Conservation (phyloP, 2,797 vertebrate genomes). For the Acomys russatus region DNA sequence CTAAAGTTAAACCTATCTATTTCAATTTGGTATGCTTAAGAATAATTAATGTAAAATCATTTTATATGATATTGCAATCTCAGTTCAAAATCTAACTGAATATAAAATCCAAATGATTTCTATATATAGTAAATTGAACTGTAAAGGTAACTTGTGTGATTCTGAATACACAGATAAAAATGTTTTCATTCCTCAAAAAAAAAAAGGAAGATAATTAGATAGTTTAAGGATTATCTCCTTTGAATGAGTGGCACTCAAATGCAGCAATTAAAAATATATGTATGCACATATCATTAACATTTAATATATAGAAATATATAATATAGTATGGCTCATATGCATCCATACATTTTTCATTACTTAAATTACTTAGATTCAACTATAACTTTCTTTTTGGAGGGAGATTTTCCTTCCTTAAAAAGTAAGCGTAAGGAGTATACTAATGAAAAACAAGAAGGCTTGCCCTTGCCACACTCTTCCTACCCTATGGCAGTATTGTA, state of each 20-base stretch:
- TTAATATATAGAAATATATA: background rate
- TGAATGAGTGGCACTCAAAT: slow-evolving; percentile 39
- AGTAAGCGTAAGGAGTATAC: background rate
- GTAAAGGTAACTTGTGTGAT: too few relatives aligned
- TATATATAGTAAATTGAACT: too few relatives aligned
- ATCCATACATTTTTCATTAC: background rate
- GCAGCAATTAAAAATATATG: background rate
- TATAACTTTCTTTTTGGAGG: slow-evolving; percentile 13
- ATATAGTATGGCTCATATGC: background rate
- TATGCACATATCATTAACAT: background rate
- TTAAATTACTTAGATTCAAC: slow-evolving; percentile 22
- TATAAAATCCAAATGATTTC: too few relatives aligned
- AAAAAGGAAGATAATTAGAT: background rate
- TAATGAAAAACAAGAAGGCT: slow-evolving; percentile 60
- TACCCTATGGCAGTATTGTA: slow-evolving; percentile 62
- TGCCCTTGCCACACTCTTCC: background rate
- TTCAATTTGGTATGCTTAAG: too few relatives aligned
- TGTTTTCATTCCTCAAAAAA: too few relatives aligned
- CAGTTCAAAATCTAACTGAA: too few relatives aligned
- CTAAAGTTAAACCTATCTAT: too few relatives aligned
- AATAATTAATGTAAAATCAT: too few relatives aligned
- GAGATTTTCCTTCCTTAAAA: slow-evolving; percentile 39
- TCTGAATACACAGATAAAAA: too few relatives aligned
- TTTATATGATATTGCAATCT: too few relatives aligned
- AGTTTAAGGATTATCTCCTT: slow-evolving; percentile 38